Conservation (phyloP, 2,888 invertebrate species). For the Maniola hyperantus region DNA sequence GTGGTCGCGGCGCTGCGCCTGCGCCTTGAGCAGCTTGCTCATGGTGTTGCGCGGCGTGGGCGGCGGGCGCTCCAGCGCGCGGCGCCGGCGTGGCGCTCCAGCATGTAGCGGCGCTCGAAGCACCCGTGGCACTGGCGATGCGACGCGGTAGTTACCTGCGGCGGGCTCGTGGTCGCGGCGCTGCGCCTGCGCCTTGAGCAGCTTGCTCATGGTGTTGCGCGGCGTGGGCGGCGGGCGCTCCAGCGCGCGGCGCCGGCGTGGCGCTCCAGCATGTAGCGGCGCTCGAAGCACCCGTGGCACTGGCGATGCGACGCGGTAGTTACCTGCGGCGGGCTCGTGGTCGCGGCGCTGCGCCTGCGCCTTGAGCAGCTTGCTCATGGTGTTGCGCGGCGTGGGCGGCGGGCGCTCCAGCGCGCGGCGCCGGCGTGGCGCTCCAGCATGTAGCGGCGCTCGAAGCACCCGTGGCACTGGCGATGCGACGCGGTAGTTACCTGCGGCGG, state of each 20-base stretch:
- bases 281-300: conserved; percentile 70
- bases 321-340: conserved; percentile 30
- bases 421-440: conserved; percentile 76
- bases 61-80: conserved; percentile 73
- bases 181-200: conserved; percentile 73
- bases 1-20: conserved; percentile 47
- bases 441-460: conserved; percentile 74
- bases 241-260: conserved; percentile 67
- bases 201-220: conserved; percentile 79
- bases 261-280: conserved; percentile 75
- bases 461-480: conserved; percentile 47
- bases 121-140: conserved; percentile 58
- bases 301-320: background rate
- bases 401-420: conserved; percentile 57
- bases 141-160: background rate
- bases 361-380: conserved; percentile 80
- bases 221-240: conserved; percentile 76
- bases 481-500: background rate
- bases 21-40: conserved; percentile 80
- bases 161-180: conserved; percentile 38
- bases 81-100: conserved; percentile 71
- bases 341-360: conserved; percentile 56
- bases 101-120: conserved; percentile 74
- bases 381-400: conserved; percentile 71
- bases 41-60: conserved; percentile 78